Percentiles rank a stretch among this genome's conserved stretches.
Evolutionary conservation across 2,888 invertebrate species (phyloP).

Genomic region (Campaea margaritaria): DNA sequence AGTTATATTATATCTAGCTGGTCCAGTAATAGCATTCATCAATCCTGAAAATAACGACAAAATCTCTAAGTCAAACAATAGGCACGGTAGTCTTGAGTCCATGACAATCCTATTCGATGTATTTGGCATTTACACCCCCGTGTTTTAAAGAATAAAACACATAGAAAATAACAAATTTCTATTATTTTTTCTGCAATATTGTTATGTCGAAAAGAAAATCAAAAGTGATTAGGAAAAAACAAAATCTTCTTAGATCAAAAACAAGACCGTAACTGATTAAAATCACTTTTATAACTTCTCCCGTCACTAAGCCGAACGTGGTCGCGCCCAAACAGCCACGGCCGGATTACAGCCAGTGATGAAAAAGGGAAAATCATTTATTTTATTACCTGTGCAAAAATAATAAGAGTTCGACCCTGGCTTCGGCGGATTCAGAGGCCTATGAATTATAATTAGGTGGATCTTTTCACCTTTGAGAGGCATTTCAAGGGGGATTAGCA

Average conservation of each 20-base stretch:
- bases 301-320: conserved; percentile 45
- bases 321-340: conserved; percentile 42
- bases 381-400: conserved; percentile 71
- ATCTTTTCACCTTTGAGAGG: conserved; percentile 30
- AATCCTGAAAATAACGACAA: too few relatives aligned
- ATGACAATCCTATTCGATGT: too few relatives aligned
- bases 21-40: too few relatives aligned
- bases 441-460: conserved; percentile 55
- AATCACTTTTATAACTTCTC: conserved; percentile 3
- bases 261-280: conserved; percentile 30
- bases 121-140: too few relatives aligned
- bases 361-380: conserved; percentile 73
- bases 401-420: conserved; percentile 59
- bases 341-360: conserved; percentile 53
- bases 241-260: neutral
- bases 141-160: too few relatives aligned
- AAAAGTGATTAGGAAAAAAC: conserved; percentile 10
- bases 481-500: conserved; percentile 27
- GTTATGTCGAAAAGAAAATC: neutral
- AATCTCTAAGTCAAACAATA: too few relatives aligned
- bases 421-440: conserved; percentile 50
- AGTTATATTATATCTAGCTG: too few relatives aligned
- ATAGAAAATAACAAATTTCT: too few relatives aligned
- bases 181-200: neutral
- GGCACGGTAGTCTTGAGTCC: too few relatives aligned